Evolutionary conservation across 2,113 vertebrate species (phyloP).

Genomic region (Tor tambroides): DNA sequence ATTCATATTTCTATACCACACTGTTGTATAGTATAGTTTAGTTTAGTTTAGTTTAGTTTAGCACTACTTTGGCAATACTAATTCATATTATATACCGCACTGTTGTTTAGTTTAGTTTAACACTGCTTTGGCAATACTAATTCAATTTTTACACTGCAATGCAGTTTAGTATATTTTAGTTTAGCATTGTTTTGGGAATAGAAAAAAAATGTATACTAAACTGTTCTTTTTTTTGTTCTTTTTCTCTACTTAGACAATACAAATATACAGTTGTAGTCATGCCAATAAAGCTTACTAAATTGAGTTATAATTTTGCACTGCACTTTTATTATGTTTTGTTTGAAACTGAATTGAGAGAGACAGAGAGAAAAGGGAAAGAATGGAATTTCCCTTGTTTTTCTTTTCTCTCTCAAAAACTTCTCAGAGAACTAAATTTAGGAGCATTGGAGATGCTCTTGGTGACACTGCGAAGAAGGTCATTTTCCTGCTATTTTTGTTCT

Average conservation of each 20-base stretch:
- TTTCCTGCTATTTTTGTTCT: constrained; percentile 18
- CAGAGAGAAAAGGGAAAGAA: not conserved
- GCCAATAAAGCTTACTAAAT: not conserved
- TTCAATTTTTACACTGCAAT: no score
- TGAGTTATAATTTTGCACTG: not conserved
- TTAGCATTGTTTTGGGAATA: not conserved
- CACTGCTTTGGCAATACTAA: not conserved
- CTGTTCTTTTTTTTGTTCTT: no score
- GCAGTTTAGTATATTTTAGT: no score
- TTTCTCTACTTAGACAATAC: not conserved
- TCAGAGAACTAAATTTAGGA: constrained; percentile 53
- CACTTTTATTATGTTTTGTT: not conserved
- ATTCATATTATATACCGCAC: no score
- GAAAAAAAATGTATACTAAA: no score
- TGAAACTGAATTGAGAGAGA: constrained; percentile 20
- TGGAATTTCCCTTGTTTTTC: constrained; percentile 39
- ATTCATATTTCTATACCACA: no score
- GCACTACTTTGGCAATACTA: not conserved
- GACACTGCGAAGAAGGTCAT: constrained; percentile 23
- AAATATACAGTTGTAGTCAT: not conserved
- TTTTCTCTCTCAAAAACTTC: constrained; percentile 33
- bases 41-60: not conserved
- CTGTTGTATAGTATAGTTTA: not conserved
- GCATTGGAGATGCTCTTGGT: constrained; percentile 9
- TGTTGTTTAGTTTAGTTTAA: no score